These are phyloP conservation scores for Zaprionus nigranus DNA, from an alignment of 1,140 invertebrate species.

Conservation along the genomic window DNA sequence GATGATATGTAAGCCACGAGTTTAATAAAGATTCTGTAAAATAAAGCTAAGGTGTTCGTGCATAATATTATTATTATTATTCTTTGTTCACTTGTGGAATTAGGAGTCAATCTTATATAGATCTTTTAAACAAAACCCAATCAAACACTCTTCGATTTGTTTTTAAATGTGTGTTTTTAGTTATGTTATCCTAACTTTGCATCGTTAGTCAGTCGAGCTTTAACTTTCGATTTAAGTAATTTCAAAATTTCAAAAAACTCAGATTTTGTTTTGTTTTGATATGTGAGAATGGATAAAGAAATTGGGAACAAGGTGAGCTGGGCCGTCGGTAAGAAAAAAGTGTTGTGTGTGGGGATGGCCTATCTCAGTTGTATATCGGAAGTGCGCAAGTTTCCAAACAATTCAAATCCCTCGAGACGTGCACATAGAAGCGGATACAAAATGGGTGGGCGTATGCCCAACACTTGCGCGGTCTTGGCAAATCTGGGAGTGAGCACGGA, in stretches of 20 bases:
- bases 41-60: no score
- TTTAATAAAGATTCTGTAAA: no score
- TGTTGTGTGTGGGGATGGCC: conserved; percentile 84
- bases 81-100: no score
- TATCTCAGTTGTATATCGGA: conserved; percentile 86
- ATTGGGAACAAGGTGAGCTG: conserved; percentile 8
- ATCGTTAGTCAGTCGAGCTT: not conserved
- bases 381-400: conserved; percentile 84
- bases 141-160: no score
- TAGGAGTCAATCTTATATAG: no score
- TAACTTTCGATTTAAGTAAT: not conserved
- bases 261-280: not conserved
- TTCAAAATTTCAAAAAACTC: not conserved
- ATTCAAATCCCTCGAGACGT: conserved; percentile 84
- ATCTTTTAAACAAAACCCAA: no score
- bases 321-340: conserved; percentile 40
- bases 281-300: not conserved
- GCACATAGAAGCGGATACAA: conserved; percentile 86
- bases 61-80: no score
- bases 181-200: not conserved
- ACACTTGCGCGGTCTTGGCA: conserved; percentile 88
- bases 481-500: conserved; percentile 86
- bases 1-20: no score
- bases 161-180: no score
- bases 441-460: conserved; percentile 90